A percentile compares a stretch with the other conserved stretches of the same genome.
phyloP scores from a whole-genome alignment of 2,113 vertebrate genomes.

The Osmerus eperlanus region DNA sequence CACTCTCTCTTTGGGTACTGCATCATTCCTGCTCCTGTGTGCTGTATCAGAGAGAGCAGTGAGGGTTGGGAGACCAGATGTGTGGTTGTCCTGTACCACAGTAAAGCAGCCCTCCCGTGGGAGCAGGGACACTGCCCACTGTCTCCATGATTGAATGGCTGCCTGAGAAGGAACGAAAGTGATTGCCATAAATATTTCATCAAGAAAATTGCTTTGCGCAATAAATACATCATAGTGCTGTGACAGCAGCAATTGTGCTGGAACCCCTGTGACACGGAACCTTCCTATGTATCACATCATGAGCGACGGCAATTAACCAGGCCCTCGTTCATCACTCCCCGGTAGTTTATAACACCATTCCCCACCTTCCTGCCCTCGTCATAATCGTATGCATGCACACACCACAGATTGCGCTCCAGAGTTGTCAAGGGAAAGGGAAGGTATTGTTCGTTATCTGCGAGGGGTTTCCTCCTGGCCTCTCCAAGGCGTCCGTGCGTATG shows the following conservation, averaged over 20 bases:
- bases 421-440: conserved; percentile 34
- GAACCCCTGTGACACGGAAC: conserved; percentile 38
- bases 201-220: conserved; percentile 56
- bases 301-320: conserved; percentile 58
- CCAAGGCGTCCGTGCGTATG: conserved; percentile 34
- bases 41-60: neutral
- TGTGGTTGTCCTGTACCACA: conserved; percentile 1
- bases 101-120: conserved; percentile 5
- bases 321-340: conserved; percentile 55
- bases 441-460: conserved; percentile 46
- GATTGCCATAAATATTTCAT: conserved; percentile 64
- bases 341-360: conserved; percentile 59
- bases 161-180: conserved; percentile 39
- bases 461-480: conserved; percentile 56
- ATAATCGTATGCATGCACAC: conserved; percentile 39
- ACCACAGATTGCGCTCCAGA: conserved; percentile 37
- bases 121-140: conserved; percentile 34
- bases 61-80: neutral
- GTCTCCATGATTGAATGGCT: conserved; percentile 39
- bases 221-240: conserved; percentile 55
- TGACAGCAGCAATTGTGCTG: conserved; percentile 38
- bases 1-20: neutral
- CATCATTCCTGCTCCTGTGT: conserved; percentile 13
- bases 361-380: conserved; percentile 57
- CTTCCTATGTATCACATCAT: conserved; percentile 52